phyloP scores from a whole-genome alignment of 2,888 invertebrate species.

The Pachliopta kotzebuea region DNA sequence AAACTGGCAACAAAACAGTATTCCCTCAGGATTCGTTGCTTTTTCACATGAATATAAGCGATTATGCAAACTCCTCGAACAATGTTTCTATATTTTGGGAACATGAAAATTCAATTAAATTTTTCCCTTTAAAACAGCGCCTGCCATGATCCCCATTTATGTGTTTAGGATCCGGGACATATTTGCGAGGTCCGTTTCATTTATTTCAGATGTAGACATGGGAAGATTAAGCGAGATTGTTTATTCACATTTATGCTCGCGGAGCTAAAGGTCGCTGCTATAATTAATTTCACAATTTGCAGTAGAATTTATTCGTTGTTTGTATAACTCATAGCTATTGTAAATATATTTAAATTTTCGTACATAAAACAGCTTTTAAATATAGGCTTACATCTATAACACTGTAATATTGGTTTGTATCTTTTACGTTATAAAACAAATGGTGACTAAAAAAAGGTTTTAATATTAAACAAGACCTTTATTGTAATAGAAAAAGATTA shows the following conservation, averaged over 20 bases:
- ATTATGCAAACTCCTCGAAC: conserved; percentile 37
- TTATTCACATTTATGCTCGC: conserved; percentile 29
- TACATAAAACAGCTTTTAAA: too few relatives aligned
- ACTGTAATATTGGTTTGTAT: too few relatives aligned
- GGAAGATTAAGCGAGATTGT: conserved; percentile 32
- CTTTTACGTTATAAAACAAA: too few relatives aligned
- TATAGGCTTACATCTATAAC: too few relatives aligned
- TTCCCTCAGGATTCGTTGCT: conserved; percentile 45
- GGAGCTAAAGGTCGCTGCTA: conserved; percentile 11
- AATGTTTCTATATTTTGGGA: conserved; percentile 18
- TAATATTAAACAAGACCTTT: too few relatives aligned
- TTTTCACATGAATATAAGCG: conserved; percentile 43
- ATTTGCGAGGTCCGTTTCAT: conserved; percentile 30
- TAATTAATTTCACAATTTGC: conserved; percentile 27
- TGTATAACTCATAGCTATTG: neutral
- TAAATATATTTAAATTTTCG: too few relatives aligned
- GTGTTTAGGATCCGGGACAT: conserved; percentile 30
- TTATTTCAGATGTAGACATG: conserved; percentile 30
- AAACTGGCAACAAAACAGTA: conserved; percentile 45
- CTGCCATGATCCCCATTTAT: conserved; percentile 26
- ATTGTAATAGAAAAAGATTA: too few relatives aligned
- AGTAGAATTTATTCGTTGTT: neutral
- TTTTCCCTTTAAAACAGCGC: conserved; percentile 27
- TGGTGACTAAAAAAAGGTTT: too few relatives aligned
- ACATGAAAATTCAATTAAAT: conserved; percentile 30